Evolutionary conservation across 2,113 vertebrate species (phyloP), one percentile per base, ranked within the genome.

Genomic region (Chaenocephalus aceratus): DNA sequence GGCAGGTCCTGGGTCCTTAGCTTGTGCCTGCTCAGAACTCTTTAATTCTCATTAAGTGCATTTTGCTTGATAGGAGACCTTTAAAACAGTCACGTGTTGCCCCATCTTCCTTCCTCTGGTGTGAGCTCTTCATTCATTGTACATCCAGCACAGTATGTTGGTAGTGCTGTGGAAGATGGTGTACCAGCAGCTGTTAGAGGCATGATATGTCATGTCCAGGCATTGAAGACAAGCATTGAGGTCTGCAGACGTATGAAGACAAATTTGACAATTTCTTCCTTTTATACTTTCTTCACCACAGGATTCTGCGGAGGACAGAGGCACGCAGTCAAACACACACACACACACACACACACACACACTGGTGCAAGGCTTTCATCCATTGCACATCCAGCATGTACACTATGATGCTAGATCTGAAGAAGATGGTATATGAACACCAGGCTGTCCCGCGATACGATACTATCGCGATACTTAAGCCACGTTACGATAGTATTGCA

Each of bases 391-490:
- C 26, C 64, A 77, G 23, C 58, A 56, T 18, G 58, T 59, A 52
- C 51, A n/a, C 10, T 12, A 7, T 4, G 56, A 68, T 4, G 34
- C 46, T 57, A 1, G n/a, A 14, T 41, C 18, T 34, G 18, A 57
- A 64, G 44, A 41, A 18, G 57, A 83, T 49, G 74, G 65, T 36
- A 6, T 5, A 15, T 53, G 26, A 73, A 76, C 16, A 30, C 3
- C 26, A 30, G 26, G 26, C 26, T 30, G 3, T 3, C 26, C 26
- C 26, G 3, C 26, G 26, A 30, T 30, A 30, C 26, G 26, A 26
- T 26, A 26, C 21, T 26, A 26, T 26, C 26, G 26, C 26, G 21
- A 21, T 21, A 21, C 21, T 21, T 21, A 21, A 21, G 21, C 21
- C 21, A 21, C 21, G 21, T 21, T 21, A 21, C 21, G 21, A 21